Percentiles rank a stretch among this genome's conserved stretches.
Evolutionary conservation across 1,140 invertebrate genomes (phyloP).

Genomic region (Eciton burchellii): DNA sequence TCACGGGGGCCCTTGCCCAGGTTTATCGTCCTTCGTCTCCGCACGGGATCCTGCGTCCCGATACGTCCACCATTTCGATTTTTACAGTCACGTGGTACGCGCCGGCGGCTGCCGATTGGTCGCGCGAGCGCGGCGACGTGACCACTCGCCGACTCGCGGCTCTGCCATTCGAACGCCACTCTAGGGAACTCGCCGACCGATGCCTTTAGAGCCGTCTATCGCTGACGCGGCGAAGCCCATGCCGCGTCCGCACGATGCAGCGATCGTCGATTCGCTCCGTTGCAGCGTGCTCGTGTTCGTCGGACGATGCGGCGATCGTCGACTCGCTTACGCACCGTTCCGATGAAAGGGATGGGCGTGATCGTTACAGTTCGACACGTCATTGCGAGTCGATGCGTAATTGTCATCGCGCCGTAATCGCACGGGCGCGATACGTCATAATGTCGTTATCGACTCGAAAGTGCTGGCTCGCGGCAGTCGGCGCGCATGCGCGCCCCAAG

Average conservation of each 20-base stretch:
- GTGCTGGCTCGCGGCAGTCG: background rate
- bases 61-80: conserved; percentile 84
- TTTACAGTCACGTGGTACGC: conserved; percentile 80
- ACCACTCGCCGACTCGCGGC: conserved; percentile 50
- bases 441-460: conserved; percentile 53
- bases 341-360: background rate
- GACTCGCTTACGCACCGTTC: too few relatives aligned
- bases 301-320: background rate
- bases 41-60: conserved; percentile 82
- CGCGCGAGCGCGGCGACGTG: conserved; percentile 47
- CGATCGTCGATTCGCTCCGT: background rate
- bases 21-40: conserved; percentile 82
- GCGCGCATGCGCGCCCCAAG: conserved; percentile 26
- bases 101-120: conserved; percentile 52
- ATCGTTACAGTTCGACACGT: background rate
- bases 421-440: conserved; percentile 20
- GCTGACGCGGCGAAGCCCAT: conserved; percentile 15
- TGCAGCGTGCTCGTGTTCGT: background rate
- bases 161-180: conserved; percentile 56
- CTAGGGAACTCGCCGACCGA: background rate
- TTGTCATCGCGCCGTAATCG: conserved; percentile 4
- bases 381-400: conserved; percentile 24
- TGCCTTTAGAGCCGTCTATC: conserved; percentile 54
- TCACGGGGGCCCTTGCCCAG: conserved; percentile 76
- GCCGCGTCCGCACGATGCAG: background rate